These are phyloP conservation scores for Circaetus cinerascens DNA, from an alignment of 2,113 vertebrate species.

Conservation along the genomic window DNA sequence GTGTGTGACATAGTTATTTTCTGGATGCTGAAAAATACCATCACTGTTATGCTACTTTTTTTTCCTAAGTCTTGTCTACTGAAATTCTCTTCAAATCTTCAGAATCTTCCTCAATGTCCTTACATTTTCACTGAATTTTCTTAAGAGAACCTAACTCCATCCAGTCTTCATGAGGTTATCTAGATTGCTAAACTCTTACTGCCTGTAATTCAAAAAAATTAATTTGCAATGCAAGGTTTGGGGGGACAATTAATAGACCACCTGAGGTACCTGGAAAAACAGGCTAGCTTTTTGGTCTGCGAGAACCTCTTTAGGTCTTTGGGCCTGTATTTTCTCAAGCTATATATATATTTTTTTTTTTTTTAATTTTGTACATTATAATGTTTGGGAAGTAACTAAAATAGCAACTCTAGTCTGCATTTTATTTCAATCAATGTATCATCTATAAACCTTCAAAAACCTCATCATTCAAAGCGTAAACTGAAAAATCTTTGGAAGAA, in stretches of 20 bases:
- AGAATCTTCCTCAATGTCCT: not conserved
- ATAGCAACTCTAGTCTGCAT: not conserved
- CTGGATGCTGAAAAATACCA: not conserved
- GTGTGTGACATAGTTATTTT: not conserved
- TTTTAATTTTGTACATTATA: not conserved
- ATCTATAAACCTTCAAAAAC: not conserved
- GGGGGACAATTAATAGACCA: not conserved
- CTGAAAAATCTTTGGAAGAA: not conserved
- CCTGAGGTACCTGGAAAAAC: not conserved
- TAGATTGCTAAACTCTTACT: not conserved
- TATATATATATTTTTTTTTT: too few relatives aligned
- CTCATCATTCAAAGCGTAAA: not conserved
- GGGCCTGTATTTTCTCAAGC: not conserved
- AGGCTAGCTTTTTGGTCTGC: not conserved
- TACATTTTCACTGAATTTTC: not conserved
- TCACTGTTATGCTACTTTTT: not conserved
- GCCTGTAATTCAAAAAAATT: not conserved
- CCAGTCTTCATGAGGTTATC: not conserved
- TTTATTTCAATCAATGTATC: not conserved
- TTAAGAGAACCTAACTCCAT: not conserved
- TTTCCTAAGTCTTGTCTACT: not conserved
- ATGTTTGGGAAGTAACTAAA: not conserved
- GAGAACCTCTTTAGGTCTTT: not conserved
- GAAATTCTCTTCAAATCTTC: not conserved
- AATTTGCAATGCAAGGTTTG: not conserved